Base-by-base conservation (phyloP, 2,113 vertebrate species). In the Cyanoderma ruficeps region DNA sequence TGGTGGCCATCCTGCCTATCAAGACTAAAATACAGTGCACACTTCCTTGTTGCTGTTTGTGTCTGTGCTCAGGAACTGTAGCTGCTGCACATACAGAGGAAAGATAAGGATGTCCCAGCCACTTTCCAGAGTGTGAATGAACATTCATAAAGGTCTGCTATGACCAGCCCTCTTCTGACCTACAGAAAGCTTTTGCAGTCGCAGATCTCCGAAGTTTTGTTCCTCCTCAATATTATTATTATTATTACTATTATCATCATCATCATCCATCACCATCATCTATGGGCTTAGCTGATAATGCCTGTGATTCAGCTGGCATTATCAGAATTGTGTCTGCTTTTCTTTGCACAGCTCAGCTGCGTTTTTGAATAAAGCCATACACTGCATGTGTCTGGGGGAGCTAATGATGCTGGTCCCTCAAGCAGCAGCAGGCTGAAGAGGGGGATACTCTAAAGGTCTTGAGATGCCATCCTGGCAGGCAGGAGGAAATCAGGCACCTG, bases 211-310 rank as follows among this genome's bases (percentile, higher is more conserved):
- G 61, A 41, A 61, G 15, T 33, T 79, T 75, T 57, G 8, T 68
- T 93, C 33, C 7, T 31, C 5, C 14, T 88, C 44, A 53, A 6
- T 53, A 31, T 4, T 30, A 17, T 53, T 46, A 59, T 27, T 82
- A 18, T 5, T 10, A 6, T 8, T 24, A 21, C 7, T 31, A 9
- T 15, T 11, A 6, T 6, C 7, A 15, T 9, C 15, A 5, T 24
- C 63, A 13, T 16, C 9, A 11, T 30, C 11, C 9, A 30, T 67
- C 12, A 10, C 28, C 17, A 52, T 16, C 41, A n/a, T 37, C 7
- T 57, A 0, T 71, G 22, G 21, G 13, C 76, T 92, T 59, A 37
- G 24, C 30, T 85, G 56, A 35, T 39, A 17, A 25, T 71, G 24
- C 22, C 49, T 52, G 19, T 21, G 4, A 19, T 47, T 79, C 21